These are phyloP conservation scores for Tipula lateralis DNA, from an alignment of 2,888 invertebrate species.

Conservation along the genomic window DNA sequence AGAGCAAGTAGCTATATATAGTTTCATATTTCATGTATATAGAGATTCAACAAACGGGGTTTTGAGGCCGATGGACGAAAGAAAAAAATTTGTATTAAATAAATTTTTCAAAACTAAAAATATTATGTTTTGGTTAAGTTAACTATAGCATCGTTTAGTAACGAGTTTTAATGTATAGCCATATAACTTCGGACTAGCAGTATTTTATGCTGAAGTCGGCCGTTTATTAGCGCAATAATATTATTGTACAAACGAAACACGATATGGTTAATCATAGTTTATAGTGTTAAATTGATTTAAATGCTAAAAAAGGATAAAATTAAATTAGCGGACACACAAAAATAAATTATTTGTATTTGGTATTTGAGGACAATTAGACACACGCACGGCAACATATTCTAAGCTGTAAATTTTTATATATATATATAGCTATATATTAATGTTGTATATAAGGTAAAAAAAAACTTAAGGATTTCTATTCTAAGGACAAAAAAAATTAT, in stretches of 20 bases:
- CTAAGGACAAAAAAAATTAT: conserved; percentile 30
- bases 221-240: not conserved
- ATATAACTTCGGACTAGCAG: not conserved
- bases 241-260: not conserved
- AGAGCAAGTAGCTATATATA: conserved; percentile 42
- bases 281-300: not conserved
- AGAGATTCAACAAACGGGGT: conserved; percentile 30
- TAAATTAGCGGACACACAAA: not conserved
- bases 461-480: not conserved
- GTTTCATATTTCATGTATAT: conserved; percentile 33
- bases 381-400: not conserved
- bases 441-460: not conserved
- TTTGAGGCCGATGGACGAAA: not conserved
- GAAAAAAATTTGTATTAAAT: conserved; percentile 31
- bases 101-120: conserved; percentile 33
- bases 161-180: conserved; percentile 32
- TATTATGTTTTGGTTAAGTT: not conserved
- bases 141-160: conserved; percentile 38
- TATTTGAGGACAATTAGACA: not conserved
- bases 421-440: not conserved
- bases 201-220: not conserved
- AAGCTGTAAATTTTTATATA: not conserved
- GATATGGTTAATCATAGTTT: not conserved
- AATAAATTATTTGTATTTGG: not conserved
- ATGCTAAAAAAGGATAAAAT: not conserved